Evolutionary conservation across 1,140 invertebrate genomes (phyloP), one percentile per base, ranked within the genome.

Genomic region (Drosophila sturtevanti): DNA sequence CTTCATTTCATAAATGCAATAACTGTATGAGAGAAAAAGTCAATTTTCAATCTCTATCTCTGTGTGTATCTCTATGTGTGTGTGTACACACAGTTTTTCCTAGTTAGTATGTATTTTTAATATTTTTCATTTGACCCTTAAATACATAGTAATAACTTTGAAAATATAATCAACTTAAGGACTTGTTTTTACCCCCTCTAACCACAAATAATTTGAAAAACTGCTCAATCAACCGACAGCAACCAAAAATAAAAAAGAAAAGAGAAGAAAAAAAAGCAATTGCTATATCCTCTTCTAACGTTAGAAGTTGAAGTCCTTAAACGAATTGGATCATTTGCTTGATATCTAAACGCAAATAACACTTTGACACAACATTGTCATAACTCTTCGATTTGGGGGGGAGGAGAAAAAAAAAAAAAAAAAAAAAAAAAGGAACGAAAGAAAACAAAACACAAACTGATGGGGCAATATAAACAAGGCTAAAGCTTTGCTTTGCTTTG

Each of bases 361-460:
- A 77, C 74, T 79, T 79, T 79, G 70, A 77, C 77, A 79, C 64
- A 74, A 74, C 70, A 76, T 80, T 80, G 60, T 80, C 72, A 80
- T 72, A 80, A 75, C 72, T 72, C 68, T 72, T 59, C 35, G n/a
- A 11, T 59, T 34, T 34, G n/a, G 22, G n/a, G 34, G 18, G 14
- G 5, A n/a, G 2, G 10, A 44, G 31, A 10, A 41, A 9, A 18
- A 4, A 14, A 60, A 41, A 41, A 1, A 21, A 21, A 37, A 31
- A 9, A 18, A 4, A 14, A 60, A 41, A 41, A 1, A 21, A 21
- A 37, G n/a, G n/a, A n/a, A n/a, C n/a, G n/a, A n/a, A 9, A 18
- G 9, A 14, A 60, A 41, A 41, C 2, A 21, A 21, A 37, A 31
- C 27, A 48, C 11, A 35, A 51, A 22, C 54, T 44, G 24, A 18